Conservation (phyloP, 2,797 vertebrate species). For the Ceyx erithaca region DNA sequence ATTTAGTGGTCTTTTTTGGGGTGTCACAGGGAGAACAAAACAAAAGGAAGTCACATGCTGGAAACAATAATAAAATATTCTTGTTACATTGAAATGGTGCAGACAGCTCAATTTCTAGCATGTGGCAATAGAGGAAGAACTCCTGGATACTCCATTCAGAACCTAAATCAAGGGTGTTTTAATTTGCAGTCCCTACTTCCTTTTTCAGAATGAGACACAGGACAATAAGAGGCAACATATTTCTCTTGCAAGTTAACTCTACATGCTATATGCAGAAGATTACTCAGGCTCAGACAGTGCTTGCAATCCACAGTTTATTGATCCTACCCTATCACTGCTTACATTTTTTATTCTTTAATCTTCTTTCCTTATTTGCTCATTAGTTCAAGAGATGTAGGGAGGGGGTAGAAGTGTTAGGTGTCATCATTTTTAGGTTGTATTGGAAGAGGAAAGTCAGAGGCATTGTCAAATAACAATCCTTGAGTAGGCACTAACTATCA, state of each 20-base stretch:
- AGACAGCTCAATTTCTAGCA: slow-evolving; percentile 26
- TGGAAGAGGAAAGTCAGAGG: slow-evolving; percentile 11
- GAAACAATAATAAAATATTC: slow-evolving; percentile 61
- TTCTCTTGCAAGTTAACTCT: slow-evolving; percentile 80
- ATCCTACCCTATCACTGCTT: slow-evolving; percentile 77
- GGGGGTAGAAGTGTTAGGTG: background rate
- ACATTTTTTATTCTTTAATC: slow-evolving; percentile 83
- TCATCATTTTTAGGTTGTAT: slow-evolving; percentile 40
- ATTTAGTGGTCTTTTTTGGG: slow-evolving; percentile 1
- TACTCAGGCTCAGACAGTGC: slow-evolving; percentile 74
- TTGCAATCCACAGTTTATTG: slow-evolving; percentile 77
- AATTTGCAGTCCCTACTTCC: slow-evolving; percentile 75
- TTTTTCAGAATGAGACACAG: slow-evolving; percentile 50
- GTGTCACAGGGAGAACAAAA: background rate
- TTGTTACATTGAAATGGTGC: slow-evolving; percentile 37
- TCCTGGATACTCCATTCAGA: slow-evolving; percentile 67
- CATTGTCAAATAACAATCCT: background rate
- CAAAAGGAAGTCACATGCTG: slow-evolving; percentile 33
- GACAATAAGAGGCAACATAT: slow-evolving; percentile 68
- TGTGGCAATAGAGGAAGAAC: slow-evolving; percentile 45
- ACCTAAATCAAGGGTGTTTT: slow-evolving; percentile 78
- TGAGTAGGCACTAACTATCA: background rate
- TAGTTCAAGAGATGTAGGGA: slow-evolving; percentile 63
- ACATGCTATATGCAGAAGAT: slow-evolving; percentile 75
- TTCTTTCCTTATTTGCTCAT: slow-evolving; percentile 80